phyloP scores from a whole-genome alignment of 2,797 vertebrate genomes.

The Petrocephalus schoutedeni region DNA sequence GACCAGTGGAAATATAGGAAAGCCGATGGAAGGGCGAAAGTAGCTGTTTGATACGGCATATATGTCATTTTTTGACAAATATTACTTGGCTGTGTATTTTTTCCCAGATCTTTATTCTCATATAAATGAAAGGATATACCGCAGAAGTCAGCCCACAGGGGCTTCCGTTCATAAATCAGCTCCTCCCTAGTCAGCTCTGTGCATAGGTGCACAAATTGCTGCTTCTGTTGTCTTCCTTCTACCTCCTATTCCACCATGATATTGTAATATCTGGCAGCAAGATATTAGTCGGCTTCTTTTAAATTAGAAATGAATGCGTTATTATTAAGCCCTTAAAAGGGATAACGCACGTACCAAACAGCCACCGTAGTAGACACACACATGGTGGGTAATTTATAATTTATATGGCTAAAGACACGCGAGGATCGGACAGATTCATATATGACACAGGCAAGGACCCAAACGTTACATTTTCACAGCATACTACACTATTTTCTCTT shows the following conservation, averaged over 20 bases:
- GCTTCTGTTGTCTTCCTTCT: slow-evolving; percentile 10
- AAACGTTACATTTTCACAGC: neutral
- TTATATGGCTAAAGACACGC: neutral
- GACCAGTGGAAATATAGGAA: neutral
- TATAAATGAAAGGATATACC: slow-evolving; percentile 13
- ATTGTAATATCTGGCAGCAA: neutral
- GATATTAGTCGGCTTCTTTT: neutral
- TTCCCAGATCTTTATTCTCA: neutral
- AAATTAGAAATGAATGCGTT: neutral
- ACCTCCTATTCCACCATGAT: slow-evolving; percentile 23
- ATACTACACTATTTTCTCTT: neutral
- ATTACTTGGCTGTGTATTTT: neutral
- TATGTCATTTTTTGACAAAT: neutral
- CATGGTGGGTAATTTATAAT: neutral
- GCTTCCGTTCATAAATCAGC: slow-evolving; percentile 8
- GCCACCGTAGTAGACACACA: neutral
- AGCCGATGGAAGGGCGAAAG: neutral
- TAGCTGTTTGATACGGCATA: neutral
- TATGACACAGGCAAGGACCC: neutral
- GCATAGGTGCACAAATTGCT: slow-evolving; percentile 16
- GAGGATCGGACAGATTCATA: neutral
- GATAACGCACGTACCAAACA: neutral
- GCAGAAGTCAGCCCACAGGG: slow-evolving; percentile 5
- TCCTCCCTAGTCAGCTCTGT: slow-evolving; percentile 1
- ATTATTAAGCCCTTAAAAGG: neutral